Base-by-base conservation (phyloP, 1,140 invertebrate genomes). In the Melanaphis sacchari region DNA sequence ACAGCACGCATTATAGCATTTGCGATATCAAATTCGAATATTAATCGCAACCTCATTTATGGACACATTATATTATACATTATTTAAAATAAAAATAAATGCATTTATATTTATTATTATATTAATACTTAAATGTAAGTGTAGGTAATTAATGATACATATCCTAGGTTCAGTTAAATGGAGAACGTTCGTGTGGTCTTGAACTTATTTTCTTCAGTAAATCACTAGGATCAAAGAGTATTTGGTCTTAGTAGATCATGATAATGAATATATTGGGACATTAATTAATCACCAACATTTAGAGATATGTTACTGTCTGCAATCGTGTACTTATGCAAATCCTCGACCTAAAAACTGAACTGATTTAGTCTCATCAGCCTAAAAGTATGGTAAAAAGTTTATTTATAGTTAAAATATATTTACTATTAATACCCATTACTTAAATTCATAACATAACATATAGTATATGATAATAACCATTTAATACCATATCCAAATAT, bases 81-180 rank as follows among this genome's bases (percentile, higher is more conserved):
- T n/a, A n/a, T n/a, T n/a, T n/a, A n/a, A n/a, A n/a, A n/a, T n/a
- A n/a, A n/a, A n/a, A n/a, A n/a, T n/a, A n/a, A n/a, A n/a, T n/a
- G n/a, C n/a, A n/a, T n/a, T n/a, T n/a, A n/a, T n/a, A n/a, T n/a
- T n/a, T n/a, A n/a, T n/a, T n/a, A n/a, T n/a, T n/a, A n/a, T n/a
- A n/a, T n/a, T n/a, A n/a, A n/a, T n/a, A n/a, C n/a, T n/a, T n/a
- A n/a, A n/a, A n/a, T n/a, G n/a, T 43, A 93, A 46, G 1, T 88
- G 36, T 49, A 40, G 22, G 3, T 59, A 43, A 93, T 95, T 95
- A 96, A 97, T 97, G 94, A 98, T 97, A 94, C 97, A 98, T 94
- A 96, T 97, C 84, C 97, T 96, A 1, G 97, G 97, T 22, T 97
- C 97, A 88, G 2, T 97, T 97, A 94, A 98, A 98, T 0, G 98